These are phyloP conservation scores for Noctua janthina DNA, from an alignment of 2,888 invertebrate genomes.

Conservation along the genomic window DNA sequence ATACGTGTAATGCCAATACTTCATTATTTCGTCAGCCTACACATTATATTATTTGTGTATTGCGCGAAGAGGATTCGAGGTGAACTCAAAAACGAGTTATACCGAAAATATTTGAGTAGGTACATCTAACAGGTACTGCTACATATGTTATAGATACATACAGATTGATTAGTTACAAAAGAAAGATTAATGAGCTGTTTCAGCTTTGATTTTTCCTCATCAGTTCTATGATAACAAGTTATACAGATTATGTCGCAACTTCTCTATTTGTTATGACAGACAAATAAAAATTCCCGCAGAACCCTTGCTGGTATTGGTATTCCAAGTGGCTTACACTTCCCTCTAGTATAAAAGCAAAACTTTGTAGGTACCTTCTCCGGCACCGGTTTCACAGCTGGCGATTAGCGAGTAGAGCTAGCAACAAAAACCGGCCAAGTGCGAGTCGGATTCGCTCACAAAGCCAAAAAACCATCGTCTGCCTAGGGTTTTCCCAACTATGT, in stretches of 20 bases:
- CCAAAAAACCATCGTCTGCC: neutral
- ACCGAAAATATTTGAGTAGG: neutral
- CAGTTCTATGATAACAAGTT: neutral
- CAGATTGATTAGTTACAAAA: neutral
- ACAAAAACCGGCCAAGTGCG: neutral
- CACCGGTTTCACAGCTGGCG: neutral
- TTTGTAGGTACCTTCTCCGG: slow-evolving; percentile 17
- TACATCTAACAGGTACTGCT: neutral
- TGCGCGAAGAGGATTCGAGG: neutral
- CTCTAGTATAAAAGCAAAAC: slow-evolving; percentile 38
- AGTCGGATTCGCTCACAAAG: neutral
- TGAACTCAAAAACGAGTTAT: neutral
- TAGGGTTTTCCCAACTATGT: neutral
- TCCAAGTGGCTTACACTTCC: slow-evolving; percentile 32
- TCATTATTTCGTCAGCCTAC: slow-evolving; percentile 4
- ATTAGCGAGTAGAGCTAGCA: neutral
- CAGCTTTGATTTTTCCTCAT: no score
- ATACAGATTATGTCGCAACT: neutral
- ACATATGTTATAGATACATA: neutral
- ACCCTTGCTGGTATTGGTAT: slow-evolving; percentile 31
- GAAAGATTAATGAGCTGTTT: neutral
- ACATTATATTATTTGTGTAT: slow-evolving; percentile 6
- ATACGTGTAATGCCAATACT: slow-evolving; percentile 8
- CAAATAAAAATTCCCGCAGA: slow-evolving; percentile 5
- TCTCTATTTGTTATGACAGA: neutral